Percentiles rank a stretch among this genome's conserved stretches.
These are phyloP conservation scores for Ricordea florida DNA, from an alignment of 92 coral and sea anemone species.

Conservation along the genomic window DNA sequence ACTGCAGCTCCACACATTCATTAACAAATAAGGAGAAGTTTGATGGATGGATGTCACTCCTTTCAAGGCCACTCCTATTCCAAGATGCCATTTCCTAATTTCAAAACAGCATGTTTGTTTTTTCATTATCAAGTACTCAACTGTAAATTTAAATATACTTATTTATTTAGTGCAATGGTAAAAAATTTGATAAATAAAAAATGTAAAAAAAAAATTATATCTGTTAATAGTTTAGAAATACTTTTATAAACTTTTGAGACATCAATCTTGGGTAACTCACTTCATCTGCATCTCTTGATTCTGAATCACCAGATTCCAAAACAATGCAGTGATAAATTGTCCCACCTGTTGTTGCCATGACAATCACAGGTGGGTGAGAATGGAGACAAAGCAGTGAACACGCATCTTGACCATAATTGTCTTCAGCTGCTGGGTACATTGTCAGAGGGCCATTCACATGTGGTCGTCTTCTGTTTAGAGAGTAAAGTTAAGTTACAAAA, in stretches of 20 bases:
- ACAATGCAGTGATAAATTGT: slow-evolving; percentile 91
- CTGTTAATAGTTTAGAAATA: too few species aligned
- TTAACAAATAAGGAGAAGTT: slow-evolving; percentile 75
- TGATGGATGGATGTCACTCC: neutral
- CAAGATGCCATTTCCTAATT: slow-evolving; percentile 11
- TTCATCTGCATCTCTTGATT: slow-evolving; percentile 46
- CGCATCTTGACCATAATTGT: slow-evolving; percentile 95
- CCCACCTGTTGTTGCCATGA: slow-evolving; percentile 91
- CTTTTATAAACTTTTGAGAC: too few species aligned
- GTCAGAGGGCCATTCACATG: slow-evolving; percentile 84
- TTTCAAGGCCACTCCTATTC: neutral
- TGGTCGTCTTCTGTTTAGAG: neutral
- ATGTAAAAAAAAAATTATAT: too few species aligned
- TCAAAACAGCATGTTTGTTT: neutral
- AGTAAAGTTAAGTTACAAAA: too few species aligned
- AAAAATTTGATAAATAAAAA: too few species aligned
- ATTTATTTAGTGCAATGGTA: too few species aligned
- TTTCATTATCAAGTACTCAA: neutral
- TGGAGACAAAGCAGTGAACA: slow-evolving; percentile 85
- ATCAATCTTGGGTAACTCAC: too few species aligned
- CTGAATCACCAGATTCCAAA: slow-evolving; percentile 67
- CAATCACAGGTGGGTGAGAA: slow-evolving; percentile 86
- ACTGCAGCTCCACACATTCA: slow-evolving; percentile 89
- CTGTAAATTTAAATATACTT: neutral
- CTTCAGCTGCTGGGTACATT: slow-evolving; percentile 94